These are phyloP conservation scores for Naja naja DNA, from an alignment of 2,113 vertebrate species.

Conservation along the genomic window DNA sequence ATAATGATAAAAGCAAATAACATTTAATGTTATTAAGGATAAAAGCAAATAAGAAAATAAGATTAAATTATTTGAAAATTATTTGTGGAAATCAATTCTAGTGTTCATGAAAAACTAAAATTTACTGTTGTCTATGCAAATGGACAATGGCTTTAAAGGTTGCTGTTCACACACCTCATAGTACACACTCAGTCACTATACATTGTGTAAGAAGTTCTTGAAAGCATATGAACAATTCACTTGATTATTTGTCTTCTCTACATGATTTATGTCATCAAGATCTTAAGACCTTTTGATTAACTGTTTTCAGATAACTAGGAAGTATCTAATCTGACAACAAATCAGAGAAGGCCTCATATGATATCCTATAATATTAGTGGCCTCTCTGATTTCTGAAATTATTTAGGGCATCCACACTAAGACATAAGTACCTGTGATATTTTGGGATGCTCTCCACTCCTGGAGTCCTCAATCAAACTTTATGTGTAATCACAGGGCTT, in stretches of 20 bases:
- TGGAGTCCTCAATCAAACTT: constrained; percentile 57
- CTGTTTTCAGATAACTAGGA: constrained; percentile 56
- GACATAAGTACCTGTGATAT: constrained; percentile 58
- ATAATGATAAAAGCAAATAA: background rate
- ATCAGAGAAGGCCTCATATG: constrained; percentile 59
- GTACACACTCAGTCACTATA: background rate
- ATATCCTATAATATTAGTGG: constrained; percentile 58
- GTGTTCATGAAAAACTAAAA: background rate
- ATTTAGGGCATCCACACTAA: constrained; percentile 58
- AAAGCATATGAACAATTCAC: background rate
- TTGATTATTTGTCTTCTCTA: constrained; percentile 39
- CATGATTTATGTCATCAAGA: constrained; percentile 52
- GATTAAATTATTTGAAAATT: background rate
- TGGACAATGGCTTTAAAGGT: background rate
- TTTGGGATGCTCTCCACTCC: constrained; percentile 61
- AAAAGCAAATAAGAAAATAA: background rate
- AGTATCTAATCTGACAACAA: constrained; percentile 54
- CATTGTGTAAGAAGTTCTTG: background rate
- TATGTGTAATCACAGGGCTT: constrained; percentile 51
- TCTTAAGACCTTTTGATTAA: constrained; percentile 53
- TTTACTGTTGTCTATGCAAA: background rate
- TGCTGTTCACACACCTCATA: background rate
- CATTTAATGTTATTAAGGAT: no score
- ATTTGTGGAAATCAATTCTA: background rate
- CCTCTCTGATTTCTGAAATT: constrained; percentile 63